Evolutionary conservation across 2,113 vertebrate species (phyloP), one percentile per base, ranked within the genome.

Genomic region (Indri indri): DNA sequence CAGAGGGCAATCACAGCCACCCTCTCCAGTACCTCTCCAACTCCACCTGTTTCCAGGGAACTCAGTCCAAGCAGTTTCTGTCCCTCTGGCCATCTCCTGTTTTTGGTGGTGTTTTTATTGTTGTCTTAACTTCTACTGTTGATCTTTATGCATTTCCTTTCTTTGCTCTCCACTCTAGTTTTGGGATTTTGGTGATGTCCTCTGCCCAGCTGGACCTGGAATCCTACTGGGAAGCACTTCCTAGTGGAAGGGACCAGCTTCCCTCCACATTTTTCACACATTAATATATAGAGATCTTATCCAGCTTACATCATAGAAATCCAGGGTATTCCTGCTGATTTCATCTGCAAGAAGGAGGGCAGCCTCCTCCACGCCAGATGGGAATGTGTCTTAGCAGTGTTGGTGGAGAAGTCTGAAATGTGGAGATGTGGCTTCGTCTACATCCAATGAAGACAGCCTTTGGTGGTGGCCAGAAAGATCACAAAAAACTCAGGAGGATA

Each of bases 1-100:
- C n/a, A 20, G 50, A 61, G 27, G 27, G 32, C 13, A 37, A 6
- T 45, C 22, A 37, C 14, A 23, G 47, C 0, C 25, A 23, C 9
- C 2, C 34, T 59, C 17, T 68, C 16, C 9, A 5, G 4, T 20
- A 40, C n/a, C 8, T 7, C 68, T 16, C 12, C 47, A 18, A 10
- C 59, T 47, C 66, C 8, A 4, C 10, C 20, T 66, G 5, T 45
- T 37, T 82, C 32, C 57, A 66, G 47, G 59, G 8, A 90, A 45
- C 6, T 37, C 34, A 8, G 2, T n/a, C 10, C 30, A 5, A 47
- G 59, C 14, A 27, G 40, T 5, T 32, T n/a, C 71, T 11, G 3
- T 34, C 20, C 3, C 61, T 80, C 54, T 42, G 1, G 2, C 9
- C 14, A 2, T 5, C 16, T 3, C 23, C 1, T 22, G 30, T 30